Evolutionary conservation across 2,888 invertebrate species (phyloP), one percentile per base, ranked within the genome.

Genomic region (Diarsia dahlii): DNA sequence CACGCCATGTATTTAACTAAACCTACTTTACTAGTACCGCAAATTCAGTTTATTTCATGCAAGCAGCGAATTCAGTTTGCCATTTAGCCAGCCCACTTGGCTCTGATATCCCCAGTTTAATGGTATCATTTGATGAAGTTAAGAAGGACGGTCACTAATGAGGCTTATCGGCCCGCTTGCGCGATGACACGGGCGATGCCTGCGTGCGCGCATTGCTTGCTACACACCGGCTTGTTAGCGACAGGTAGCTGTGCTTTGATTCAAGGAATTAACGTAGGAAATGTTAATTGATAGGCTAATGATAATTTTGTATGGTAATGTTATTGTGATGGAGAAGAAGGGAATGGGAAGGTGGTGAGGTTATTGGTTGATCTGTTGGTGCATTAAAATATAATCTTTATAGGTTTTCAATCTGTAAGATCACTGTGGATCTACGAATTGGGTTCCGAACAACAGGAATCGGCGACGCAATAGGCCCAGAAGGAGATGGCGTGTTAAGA

Each of bases 151-250:
- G 89, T 89, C 92, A 84, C 95, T 96, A 95, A 96, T 95, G 95
- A 95, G 95, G 91, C 92, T 95, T 95, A 95, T 95, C 95, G 90
- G 84, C 78, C 85, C 69, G 83, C 81, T 80, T 81, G 87, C 78
- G 89, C 92, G 95, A 95, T 95, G 95, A 95, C 95, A 94, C 92
- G 89, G 88, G 86, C 91, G 95, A 95, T 95, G 94, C 89, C 92
- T 92, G 93, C 92, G 92, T 93, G 89, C 89, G 91, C 90, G 90
- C 91, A 92, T 88, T 87, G 84, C 84, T 88, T 87, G 84, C 84
- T 89, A 91, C 91, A 90, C 89, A 89, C 85, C 88, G 87, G 87
- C 93, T 94, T 94, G 95, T 94, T 94, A 94, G 92, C 86, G 88
- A 89, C 88, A 87, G 88, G 84, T 87, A 84, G 74, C 82, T 72